phyloP scores from a whole-genome alignment of 1,140 invertebrate genomes.

The Palaemon carinicauda region DNA sequence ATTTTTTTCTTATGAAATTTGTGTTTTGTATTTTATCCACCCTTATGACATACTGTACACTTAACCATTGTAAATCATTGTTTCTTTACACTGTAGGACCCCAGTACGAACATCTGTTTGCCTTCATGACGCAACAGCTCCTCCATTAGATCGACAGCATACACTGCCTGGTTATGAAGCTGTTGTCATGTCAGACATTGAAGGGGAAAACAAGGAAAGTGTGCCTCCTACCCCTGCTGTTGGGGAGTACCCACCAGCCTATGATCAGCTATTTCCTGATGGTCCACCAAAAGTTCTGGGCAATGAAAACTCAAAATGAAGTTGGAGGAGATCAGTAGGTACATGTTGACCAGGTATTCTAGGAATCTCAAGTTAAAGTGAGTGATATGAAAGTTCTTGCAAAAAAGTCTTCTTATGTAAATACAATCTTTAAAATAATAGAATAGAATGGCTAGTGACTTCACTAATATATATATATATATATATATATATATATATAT shows the following conservation, averaged over 20 bases:
- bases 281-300: constrained; percentile 10
- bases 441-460: too few species aligned
- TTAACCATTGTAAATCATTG: too few species aligned
- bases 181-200: constrained; percentile 33
- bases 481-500: too few species aligned
- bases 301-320: background rate
- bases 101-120: background rate
- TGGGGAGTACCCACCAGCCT: constrained; percentile 20
- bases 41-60: background rate
- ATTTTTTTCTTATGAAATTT: background rate
- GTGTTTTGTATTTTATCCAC: background rate
- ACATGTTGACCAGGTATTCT: too few species aligned
- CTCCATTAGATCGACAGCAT: constrained; percentile 36
- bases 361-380: too few species aligned
- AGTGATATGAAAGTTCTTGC: too few species aligned
- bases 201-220: background rate
- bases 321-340: too few species aligned
- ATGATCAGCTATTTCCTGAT: constrained; percentile 33
- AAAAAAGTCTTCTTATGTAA: too few species aligned
- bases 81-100: background rate
- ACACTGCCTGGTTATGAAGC: constrained; percentile 40
- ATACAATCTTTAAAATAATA: too few species aligned
- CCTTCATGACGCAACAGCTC: background rate
- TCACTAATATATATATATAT: too few species aligned
- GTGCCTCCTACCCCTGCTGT: background rate